Evolutionary conservation across 2,797 vertebrate genomes (phyloP).

Genomic region (Oreochromis grahami): DNA sequence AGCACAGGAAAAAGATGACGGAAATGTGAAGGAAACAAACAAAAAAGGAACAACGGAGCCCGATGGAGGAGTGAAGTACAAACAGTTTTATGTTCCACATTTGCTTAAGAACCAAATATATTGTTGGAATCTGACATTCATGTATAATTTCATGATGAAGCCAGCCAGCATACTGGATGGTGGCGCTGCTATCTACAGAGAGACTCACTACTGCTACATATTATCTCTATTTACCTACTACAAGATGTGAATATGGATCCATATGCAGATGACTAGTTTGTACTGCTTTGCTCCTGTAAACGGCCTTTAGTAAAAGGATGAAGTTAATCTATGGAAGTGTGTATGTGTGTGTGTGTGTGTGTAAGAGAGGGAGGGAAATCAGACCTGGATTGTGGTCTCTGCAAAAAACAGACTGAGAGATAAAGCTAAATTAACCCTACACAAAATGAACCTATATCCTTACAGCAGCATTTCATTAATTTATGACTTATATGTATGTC

Average conservation of each 20-base stretch:
- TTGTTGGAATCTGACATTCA: constrained; percentile 33
- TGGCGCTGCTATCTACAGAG: constrained; percentile 34
- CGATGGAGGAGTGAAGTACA: background rate
- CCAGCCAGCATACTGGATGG: constrained; percentile 22
- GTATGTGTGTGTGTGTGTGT: background rate
- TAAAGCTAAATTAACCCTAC: background rate
- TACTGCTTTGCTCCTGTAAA: constrained; percentile 20
- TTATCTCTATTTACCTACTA: constrained; percentile 33
- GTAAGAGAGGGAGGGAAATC: background rate
- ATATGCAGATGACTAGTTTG: constrained; percentile 22
- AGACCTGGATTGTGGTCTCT: constrained; percentile 2
- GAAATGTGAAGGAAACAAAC: constrained; percentile 14
- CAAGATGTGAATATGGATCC: constrained; percentile 34
- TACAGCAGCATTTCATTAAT: background rate
- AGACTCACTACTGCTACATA: constrained; percentile 27
- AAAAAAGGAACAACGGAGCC: background rate
- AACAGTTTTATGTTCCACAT: constrained; percentile 15
- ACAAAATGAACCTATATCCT: background rate
- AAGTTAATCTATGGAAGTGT: background rate
- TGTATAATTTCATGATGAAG: constrained; percentile 25
- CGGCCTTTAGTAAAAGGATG: constrained; percentile 9
- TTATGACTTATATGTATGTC: background rate
- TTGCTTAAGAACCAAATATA: constrained; percentile 48
- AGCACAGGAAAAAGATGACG: constrained; percentile 8
- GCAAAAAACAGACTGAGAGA: background rate